phyloP scores from a whole-genome alignment of 2,797 vertebrate species.

The Thunnus albacares region DNA sequence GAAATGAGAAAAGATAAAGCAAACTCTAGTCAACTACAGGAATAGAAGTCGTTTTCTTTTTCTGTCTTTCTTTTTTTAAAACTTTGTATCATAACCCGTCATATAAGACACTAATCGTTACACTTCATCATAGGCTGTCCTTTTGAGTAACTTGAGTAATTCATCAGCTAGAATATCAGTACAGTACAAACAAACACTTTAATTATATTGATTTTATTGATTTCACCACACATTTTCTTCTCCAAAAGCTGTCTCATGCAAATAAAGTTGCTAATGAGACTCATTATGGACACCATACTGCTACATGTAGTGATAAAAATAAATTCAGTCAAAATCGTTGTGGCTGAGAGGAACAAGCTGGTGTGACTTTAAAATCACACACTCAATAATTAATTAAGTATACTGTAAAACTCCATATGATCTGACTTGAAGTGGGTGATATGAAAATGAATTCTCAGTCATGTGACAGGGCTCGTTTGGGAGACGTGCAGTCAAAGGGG shows the following conservation, averaged over 20 bases:
- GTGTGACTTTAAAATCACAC: not conserved
- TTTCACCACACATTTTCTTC: not conserved
- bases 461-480: slow-evolving; percentile 10
- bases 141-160: not conserved
- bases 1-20: no score
- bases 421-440: not conserved
- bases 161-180: not conserved
- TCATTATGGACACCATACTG: not conserved
- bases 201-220: not conserved
- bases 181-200: not conserved
- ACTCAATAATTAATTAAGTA: not conserved
- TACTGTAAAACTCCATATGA: not conserved
- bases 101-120: no score
- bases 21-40: not conserved
- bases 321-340: not conserved
- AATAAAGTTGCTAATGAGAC: not conserved
- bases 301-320: not conserved
- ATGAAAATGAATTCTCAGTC: slow-evolving; percentile 1
- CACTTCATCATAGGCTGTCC: no score
- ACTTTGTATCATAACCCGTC: not conserved
- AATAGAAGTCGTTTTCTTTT: not conserved
- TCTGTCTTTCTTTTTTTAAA: no score
- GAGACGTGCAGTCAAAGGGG: slow-evolving; percentile 9
- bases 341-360: not conserved
- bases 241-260: not conserved